Conservation (phyloP, 2,113 vertebrate species). For the Gasterosteus aculeatus region DNA sequence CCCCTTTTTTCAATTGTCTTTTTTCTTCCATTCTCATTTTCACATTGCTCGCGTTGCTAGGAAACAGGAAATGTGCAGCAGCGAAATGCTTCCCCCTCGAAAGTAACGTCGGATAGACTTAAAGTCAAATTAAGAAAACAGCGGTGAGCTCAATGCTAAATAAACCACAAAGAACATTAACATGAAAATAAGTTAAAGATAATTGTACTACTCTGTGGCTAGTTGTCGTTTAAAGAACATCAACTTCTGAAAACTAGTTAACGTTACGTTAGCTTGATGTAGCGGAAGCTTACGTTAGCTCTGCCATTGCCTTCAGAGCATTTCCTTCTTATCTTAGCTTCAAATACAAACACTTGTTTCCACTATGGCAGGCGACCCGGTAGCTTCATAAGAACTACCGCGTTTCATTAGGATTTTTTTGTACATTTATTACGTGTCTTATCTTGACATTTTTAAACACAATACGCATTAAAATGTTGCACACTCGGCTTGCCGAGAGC, state of each 20-base stretch:
- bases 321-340: not conserved
- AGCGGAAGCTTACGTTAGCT: not conserved
- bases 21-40: slow-evolving; percentile 62
- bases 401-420: rapidly evolving
- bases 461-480: slow-evolving; percentile 44
- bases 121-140: not conserved
- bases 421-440: not conserved
- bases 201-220: too few species aligned
- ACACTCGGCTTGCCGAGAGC: slow-evolving; percentile 49
- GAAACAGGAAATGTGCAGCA: slow-evolving; percentile 86
- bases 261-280: not conserved
- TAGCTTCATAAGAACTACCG: not conserved
- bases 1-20: slow-evolving; percentile 74
- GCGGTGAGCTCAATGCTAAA: not conserved
- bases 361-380: rapidly evolving
- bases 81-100: slow-evolving; percentile 70
- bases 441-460: not conserved
- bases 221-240: not conserved
- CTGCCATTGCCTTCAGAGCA: not conserved
- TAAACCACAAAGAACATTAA: too few species aligned
- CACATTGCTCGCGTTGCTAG: slow-evolving; percentile 81
- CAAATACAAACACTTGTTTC: not conserved
- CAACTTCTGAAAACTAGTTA: too few species aligned
- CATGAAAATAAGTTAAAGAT: not conserved
- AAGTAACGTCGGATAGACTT: not conserved